A percentile compares a stretch with the other conserved stretches of the same genome.
phyloP scores from a whole-genome alignment of 2,797 vertebrate genomes.

The Cryptoprocta ferox region DNA sequence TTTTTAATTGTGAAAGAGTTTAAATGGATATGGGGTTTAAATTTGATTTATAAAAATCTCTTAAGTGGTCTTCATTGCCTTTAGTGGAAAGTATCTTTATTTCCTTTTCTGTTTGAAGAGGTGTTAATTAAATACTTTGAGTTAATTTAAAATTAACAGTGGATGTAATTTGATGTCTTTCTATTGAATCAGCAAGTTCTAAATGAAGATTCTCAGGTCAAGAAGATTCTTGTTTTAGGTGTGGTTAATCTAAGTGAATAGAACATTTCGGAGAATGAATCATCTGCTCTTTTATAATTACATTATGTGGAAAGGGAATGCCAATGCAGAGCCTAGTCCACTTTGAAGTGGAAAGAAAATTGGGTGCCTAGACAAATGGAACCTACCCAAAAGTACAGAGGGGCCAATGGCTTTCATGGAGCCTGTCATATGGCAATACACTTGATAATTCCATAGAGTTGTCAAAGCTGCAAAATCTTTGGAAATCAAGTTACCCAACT shows the following conservation, averaged over 20 bases:
- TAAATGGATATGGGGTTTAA: conserved; percentile 53
- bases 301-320: not conserved
- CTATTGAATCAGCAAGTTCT: conserved; percentile 66
- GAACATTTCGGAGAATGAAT: not conserved
- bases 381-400: not conserved
- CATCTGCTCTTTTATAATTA: not conserved
- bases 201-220: conserved; percentile 61
- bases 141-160: conserved; percentile 78
- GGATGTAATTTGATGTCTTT: conserved; percentile 66
- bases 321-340: not conserved
- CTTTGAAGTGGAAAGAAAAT: conserved; percentile 17
- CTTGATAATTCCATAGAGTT: not conserved
- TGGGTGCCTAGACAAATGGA: not conserved
- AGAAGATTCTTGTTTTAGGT: conserved; percentile 47
- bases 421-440: not conserved
- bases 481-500: not conserved
- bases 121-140: conserved; percentile 78
- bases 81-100: conserved; percentile 49
- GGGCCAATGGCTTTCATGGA: not conserved
- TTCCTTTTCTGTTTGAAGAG: conserved; percentile 64
- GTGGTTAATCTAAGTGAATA: conserved; percentile 41
- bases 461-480: not conserved
- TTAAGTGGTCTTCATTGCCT: conserved; percentile 63
- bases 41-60: conserved; percentile 67
- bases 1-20: conserved; percentile 64